Percentiles rank a stretch among this genome's conserved stretches.
phyloP scores from a whole-genome alignment of 2,888 invertebrate genomes.

The Cheilosia grossa region DNA sequence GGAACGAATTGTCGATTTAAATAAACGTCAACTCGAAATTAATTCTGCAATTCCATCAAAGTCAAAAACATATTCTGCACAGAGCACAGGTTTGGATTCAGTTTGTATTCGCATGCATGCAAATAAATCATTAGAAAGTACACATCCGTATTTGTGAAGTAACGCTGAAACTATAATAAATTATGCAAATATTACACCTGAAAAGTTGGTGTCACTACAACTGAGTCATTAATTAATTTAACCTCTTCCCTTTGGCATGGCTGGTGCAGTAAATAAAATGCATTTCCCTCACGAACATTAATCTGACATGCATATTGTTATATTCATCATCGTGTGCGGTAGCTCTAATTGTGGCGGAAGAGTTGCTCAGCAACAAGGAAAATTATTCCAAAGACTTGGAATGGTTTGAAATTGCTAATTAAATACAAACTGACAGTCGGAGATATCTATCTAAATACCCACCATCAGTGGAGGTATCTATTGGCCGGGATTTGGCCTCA shows the following conservation, averaged over 20 bases:
- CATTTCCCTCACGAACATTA: background rate
- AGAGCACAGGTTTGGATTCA: background rate
- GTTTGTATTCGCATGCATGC: background rate
- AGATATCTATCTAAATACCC: too few species aligned
- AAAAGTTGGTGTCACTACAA: conserved; percentile 12
- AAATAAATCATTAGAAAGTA: conserved; percentile 9
- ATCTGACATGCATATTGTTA: background rate
- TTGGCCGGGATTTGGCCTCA: too few species aligned
- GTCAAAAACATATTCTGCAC: background rate
- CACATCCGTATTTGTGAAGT: background rate
- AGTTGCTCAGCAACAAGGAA: too few species aligned
- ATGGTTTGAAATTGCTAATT: too few species aligned
- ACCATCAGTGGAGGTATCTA: too few species aligned
- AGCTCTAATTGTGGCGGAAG: too few species aligned
- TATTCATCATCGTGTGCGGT: background rate
- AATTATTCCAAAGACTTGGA: too few species aligned
- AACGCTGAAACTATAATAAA: conserved; percentile 8
- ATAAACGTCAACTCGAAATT: conserved; percentile 1
- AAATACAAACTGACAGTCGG: too few species aligned
- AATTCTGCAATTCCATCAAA: conserved; percentile 8
- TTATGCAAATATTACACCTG: conserved; percentile 33
- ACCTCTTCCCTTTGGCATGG: background rate
- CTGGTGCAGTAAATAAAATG: background rate
- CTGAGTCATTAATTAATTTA: conserved; percentile 24
- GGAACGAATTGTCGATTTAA: background rate